Evolutionary conservation across 2,888 invertebrate genomes (phyloP).

Genomic region (Phyllotreta cruciferae): DNA sequence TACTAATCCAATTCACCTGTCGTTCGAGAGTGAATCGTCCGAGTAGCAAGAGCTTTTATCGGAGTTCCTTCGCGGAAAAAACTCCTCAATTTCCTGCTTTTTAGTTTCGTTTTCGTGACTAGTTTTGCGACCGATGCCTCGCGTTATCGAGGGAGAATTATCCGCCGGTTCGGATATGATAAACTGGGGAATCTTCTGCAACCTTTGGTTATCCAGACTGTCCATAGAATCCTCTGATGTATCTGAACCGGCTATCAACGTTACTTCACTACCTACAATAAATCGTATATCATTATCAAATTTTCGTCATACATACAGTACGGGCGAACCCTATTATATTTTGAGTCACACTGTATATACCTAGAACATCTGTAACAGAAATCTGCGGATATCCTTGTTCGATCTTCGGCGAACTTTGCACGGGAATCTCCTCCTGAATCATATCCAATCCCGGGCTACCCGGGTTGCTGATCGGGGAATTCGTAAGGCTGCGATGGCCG

Average conservation of each 20-base stretch:
- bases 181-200: conserved; percentile 65
- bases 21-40: conserved; percentile 77
- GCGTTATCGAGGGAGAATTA: conserved; percentile 80
- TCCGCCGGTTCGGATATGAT: conserved; percentile 78
- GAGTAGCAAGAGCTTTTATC: conserved; percentile 76
- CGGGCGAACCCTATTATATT: too few relatives aligned
- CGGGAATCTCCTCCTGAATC: conserved; percentile 76
- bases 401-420: conserved; percentile 55
- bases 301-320: background rate
- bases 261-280: conserved; percentile 77
- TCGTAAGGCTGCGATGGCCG: conserved; percentile 66
- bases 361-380: conserved; percentile 89
- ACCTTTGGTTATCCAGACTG: conserved; percentile 67
- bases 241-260: conserved; percentile 75
- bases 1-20: conserved; percentile 50
- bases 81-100: conserved; percentile 48
- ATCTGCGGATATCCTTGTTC: conserved; percentile 77
- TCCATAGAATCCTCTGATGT: conserved; percentile 78
- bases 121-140: conserved; percentile 69
- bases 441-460: conserved; percentile 76
- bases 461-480: conserved; percentile 69
- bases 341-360: conserved; percentile 53
- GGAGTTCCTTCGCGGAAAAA: conserved; percentile 69
- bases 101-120: conserved; percentile 67
- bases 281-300: background rate